phyloP scores from a whole-genome alignment of 92 coral and sea anemone genomes.

The Bergia puertoricense region DNA sequence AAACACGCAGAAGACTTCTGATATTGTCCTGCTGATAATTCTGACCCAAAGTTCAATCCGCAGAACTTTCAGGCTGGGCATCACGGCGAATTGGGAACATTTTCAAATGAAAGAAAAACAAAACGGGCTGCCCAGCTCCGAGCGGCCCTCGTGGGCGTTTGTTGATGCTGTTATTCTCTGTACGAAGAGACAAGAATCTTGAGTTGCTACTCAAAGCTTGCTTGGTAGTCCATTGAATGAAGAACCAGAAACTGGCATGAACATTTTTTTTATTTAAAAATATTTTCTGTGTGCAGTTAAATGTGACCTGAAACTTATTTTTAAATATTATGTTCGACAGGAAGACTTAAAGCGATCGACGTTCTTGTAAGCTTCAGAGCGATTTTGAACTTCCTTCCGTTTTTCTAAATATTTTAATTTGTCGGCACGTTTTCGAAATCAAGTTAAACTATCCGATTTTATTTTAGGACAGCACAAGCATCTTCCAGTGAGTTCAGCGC shows the following conservation, averaged over 20 bases:
- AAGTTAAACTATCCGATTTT: neutral
- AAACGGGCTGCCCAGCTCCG: neutral
- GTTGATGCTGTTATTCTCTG: neutral
- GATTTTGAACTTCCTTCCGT: neutral
- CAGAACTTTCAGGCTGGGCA: neutral
- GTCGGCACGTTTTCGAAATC: neutral
- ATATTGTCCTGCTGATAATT: neutral
- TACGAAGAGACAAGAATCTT: too few species aligned
- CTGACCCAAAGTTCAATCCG: neutral
- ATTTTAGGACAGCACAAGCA: neutral
- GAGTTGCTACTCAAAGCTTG: too few species aligned
- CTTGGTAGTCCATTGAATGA: too few species aligned
- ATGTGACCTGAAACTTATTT: neutral
- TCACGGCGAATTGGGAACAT: neutral
- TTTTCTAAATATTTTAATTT: too few species aligned
- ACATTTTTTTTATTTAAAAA: too few species aligned
- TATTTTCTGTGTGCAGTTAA: neutral
- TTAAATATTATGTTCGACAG: neutral
- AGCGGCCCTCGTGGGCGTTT: neutral
- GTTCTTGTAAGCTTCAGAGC: neutral
- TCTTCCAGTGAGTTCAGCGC: neutral
- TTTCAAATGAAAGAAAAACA: too few species aligned
- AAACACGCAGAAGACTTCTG: too few species aligned
- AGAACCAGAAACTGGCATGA: too few species aligned
- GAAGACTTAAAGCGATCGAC: neutral